These are phyloP conservation scores for Selene dorsalis DNA, from an alignment of 2,797 vertebrate genomes.

Conservation along the genomic window DNA sequence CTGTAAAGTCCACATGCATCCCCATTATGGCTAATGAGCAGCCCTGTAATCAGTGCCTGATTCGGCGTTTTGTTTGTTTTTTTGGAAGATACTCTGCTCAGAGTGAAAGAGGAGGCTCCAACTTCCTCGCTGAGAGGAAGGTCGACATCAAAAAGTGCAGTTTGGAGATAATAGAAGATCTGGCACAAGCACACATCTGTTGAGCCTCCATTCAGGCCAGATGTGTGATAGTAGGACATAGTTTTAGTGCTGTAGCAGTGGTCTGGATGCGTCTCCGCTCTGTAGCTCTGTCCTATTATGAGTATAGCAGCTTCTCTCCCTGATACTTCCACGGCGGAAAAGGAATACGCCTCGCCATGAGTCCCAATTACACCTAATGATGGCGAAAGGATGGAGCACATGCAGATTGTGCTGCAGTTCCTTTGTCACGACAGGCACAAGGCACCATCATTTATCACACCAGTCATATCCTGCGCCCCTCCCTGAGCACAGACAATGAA, in stretches of 20 bases:
- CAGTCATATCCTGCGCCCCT: constrained; percentile 80
- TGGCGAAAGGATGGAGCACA: constrained; percentile 82
- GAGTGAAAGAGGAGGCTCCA: constrained; percentile 47
- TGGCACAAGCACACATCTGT: constrained; percentile 55
- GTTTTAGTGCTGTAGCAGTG: constrained; percentile 53
- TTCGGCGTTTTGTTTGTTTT: constrained; percentile 36
- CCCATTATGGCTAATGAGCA: constrained; percentile 79
- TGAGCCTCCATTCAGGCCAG: constrained; percentile 59
- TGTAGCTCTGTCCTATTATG: constrained; percentile 70
- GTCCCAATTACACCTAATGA: constrained; percentile 86
- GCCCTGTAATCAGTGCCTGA: constrained; percentile 68
- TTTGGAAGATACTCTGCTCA: constrained; percentile 47
- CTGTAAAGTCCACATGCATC: constrained; percentile 75
- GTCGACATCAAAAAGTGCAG: constrained; percentile 61
- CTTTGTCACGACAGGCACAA: constrained; percentile 78
- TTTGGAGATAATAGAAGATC: constrained; percentile 58
- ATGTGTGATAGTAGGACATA: constrained; percentile 49
- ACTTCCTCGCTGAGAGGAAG: constrained; percentile 70
- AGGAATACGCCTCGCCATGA: constrained; percentile 76
- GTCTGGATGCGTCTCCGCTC: constrained; percentile 63
- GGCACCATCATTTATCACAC: constrained; percentile 82
- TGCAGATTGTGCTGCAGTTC: constrained; percentile 80
- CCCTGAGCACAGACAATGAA: constrained; percentile 75
- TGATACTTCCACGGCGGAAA: constrained; percentile 59
- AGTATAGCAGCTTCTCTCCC: constrained; percentile 63